phyloP scores from a whole-genome alignment of 2,113 vertebrate genomes.

The Micronycteris hirsuta region DNA sequence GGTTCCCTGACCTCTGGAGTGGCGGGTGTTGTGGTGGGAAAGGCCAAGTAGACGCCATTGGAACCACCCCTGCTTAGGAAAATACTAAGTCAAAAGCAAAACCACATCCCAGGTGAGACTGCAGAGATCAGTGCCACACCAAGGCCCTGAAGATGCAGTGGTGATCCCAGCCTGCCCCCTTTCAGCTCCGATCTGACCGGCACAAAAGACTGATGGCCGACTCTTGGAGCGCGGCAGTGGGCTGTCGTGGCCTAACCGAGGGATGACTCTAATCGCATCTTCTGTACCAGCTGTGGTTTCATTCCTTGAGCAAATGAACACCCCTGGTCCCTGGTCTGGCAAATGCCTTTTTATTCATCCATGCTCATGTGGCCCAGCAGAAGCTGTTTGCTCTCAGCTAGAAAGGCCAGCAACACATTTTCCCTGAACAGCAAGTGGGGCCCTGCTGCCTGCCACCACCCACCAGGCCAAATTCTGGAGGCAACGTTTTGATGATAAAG shows the following conservation, averaged over 20 bases:
- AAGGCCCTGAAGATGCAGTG: neutral
- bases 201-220: neutral
- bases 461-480: too few species aligned
- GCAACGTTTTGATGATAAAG: too few species aligned
- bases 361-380: neutral
- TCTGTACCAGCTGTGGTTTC: neutral
- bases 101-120: neutral
- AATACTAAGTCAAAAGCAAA: neutral
- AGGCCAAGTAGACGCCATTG: neutral
- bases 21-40: neutral
- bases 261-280: neutral
- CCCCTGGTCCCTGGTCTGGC: neutral
- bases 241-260: neutral
- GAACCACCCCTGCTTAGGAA: neutral
- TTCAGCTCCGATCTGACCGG: neutral
- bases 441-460: too few species aligned
- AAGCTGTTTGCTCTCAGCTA: neutral
- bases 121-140: neutral
- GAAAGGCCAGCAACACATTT: neutral
- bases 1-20: neutral
- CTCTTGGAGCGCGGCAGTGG: neutral
- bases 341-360: neutral
- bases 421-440: too few species aligned
- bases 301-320: neutral
- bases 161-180: neutral